A percentile compares a stretch with the other conserved stretches of the same genome.
Conservation (phyloP, 1,140 invertebrate genomes). For the Ceratina japonica region DNA sequence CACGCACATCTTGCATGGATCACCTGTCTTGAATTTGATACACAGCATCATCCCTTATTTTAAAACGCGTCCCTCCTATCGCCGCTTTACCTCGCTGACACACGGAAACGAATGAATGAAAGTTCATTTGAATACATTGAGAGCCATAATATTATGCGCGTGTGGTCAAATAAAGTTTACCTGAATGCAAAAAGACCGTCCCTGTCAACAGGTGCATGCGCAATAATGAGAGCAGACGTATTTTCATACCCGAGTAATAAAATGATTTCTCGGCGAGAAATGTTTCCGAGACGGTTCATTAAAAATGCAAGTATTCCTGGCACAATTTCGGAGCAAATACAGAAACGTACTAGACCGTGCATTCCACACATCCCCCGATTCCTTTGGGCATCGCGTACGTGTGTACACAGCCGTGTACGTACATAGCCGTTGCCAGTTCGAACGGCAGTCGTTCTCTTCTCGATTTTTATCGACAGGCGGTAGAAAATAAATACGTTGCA, state of each 20-base stretch:
- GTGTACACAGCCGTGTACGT: too few species aligned
- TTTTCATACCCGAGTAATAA: background rate
- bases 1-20: constrained; percentile 27
- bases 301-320: too few species aligned
- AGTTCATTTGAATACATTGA: background rate
- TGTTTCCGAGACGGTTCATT: background rate
- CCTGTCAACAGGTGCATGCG: background rate
- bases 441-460: background rate
- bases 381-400: too few species aligned
- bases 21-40: constrained; percentile 27
- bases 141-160: background rate
- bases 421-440: background rate
- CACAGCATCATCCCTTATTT: constrained; percentile 19
- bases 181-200: background rate
- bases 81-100: background rate
- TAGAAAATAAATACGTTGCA: background rate
- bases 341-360: too few species aligned
- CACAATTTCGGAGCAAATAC: too few species aligned
- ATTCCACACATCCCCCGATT: too few species aligned
- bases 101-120: background rate
- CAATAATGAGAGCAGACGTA: background rate
- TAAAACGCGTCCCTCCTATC: background rate
- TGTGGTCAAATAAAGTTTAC: background rate
- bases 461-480: background rate
- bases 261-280: background rate